These are phyloP conservation scores for Anoura caudifer DNA, from an alignment of 2,113 vertebrate species.

Conservation along the genomic window DNA sequence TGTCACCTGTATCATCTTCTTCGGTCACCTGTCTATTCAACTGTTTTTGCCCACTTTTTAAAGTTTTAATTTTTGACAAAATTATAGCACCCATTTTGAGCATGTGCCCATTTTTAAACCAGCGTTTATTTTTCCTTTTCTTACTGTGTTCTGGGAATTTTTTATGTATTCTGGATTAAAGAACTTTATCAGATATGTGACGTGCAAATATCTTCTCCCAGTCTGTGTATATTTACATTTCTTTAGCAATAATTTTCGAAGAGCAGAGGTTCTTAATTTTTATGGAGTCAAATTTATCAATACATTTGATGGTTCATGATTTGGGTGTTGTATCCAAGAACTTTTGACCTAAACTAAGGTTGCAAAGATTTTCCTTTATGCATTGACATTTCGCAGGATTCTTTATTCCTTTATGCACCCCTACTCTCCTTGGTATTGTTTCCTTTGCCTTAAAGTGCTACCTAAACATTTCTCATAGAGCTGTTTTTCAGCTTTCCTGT, in stretches of 20 bases:
- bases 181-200: background rate
- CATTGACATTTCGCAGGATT: background rate
- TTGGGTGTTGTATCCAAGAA: background rate
- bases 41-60: background rate
- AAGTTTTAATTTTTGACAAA: background rate
- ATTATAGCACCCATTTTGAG: background rate
- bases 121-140: background rate
- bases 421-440: background rate
- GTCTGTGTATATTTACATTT: background rate
- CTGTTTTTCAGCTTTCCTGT: background rate
- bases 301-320: background rate
- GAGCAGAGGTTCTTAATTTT: background rate
- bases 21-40: background rate
- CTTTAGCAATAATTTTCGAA: background rate
- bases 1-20: background rate
- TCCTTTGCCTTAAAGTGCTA: background rate
- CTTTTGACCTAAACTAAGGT: background rate
- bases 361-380: background rate
- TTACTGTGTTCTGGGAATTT: background rate
- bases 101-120: background rate
- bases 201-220: background rate
- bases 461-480: background rate
- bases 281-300: background rate
- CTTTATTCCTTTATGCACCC: background rate
- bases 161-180: background rate